These are phyloP conservation scores for Sympetrum striolatum DNA, from an alignment of 2,888 invertebrate species.

Conservation along the genomic window DNA sequence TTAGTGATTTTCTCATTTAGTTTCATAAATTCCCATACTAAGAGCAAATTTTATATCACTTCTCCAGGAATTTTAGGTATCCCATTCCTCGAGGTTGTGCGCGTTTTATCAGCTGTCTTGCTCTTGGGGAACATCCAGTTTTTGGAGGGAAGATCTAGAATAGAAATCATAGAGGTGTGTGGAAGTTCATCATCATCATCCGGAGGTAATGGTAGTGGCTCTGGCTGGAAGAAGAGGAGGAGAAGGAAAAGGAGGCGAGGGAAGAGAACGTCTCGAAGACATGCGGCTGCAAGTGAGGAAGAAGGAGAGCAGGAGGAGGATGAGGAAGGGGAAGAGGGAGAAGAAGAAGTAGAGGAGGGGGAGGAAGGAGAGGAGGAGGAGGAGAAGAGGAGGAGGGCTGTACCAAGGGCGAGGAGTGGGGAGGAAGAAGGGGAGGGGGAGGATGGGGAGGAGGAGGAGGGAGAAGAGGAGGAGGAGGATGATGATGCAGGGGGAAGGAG, in stretches of 20 bases:
- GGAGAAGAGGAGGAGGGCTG: neutral
- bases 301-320: constrained; percentile 14
- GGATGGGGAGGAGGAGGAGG: constrained; percentile 25
- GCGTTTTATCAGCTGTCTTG: constrained; percentile 88
- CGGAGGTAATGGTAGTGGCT: neutral
- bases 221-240: constrained; percentile 24
- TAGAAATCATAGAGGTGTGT: constrained; percentile 51
- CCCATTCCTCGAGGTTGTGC: constrained; percentile 90
- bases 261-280: neutral
- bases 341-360: neutral
- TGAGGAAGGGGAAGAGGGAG: neutral
- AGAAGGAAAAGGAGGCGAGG: constrained; percentile 18
- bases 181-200: neutral
- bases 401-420: neutral
- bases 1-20: no score
- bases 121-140: constrained; percentile 92
- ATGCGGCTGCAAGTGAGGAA: neutral
- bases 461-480: neutral
- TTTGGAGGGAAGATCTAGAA: constrained; percentile 68
- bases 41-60: neutral
- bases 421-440: constrained; percentile 1
- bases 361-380: constrained; percentile 9
- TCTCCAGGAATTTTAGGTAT: constrained; percentile 80
- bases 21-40: neutral
- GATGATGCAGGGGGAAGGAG: constrained; percentile 58